A percentile compares a stretch with the other conserved stretches of the same genome.
These are phyloP conservation scores for Entelurus aequoreus DNA, from an alignment of 2,113 vertebrate genomes.

Conservation along the genomic window DNA sequence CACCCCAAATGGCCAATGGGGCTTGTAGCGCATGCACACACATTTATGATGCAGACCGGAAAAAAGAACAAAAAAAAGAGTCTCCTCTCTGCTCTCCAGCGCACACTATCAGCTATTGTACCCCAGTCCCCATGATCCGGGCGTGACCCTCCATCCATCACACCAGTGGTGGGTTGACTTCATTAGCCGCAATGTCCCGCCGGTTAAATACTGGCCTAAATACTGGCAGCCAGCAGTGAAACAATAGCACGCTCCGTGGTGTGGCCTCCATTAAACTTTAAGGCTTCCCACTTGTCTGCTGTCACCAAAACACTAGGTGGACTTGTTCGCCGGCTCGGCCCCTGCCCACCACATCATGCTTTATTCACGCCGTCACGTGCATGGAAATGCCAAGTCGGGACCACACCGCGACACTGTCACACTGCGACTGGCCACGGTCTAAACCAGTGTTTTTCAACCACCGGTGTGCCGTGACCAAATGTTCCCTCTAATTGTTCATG, in stretches of 20 bases:
- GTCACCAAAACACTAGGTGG: constrained; percentile 53
- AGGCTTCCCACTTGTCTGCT: constrained; percentile 45
- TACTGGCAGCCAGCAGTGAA: constrained; percentile 24
- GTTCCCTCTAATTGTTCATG: too few relatives aligned
- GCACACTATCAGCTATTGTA: not conserved
- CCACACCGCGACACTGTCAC: constrained; percentile 43
- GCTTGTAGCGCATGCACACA: constrained; percentile 28
- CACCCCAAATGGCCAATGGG: constrained; percentile 62
- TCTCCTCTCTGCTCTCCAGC: constrained; percentile 6
- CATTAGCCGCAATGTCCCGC: constrained; percentile 45
- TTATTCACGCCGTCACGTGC: constrained; percentile 66
- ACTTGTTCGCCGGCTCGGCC: constrained; percentile 51
- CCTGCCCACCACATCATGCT: constrained; percentile 60
- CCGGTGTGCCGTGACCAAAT: too few relatives aligned
- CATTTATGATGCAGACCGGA: constrained; percentile 1
- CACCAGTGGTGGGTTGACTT: constrained; percentile 31
- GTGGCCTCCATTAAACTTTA: constrained; percentile 64
- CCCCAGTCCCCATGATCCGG: constrained; percentile 34
- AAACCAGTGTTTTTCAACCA: not conserved
- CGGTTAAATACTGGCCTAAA: constrained; percentile 26
- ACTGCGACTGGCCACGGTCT: constrained; percentile 28
- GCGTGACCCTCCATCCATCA: constrained; percentile 37
- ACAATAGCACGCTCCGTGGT: constrained; percentile 46
- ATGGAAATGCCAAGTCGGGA: constrained; percentile 41
- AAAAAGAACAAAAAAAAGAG: constrained; percentile 2